Evolutionary conservation across 1,140 invertebrate genomes (phyloP).

Genomic region (Arctopsyche grandis): DNA sequence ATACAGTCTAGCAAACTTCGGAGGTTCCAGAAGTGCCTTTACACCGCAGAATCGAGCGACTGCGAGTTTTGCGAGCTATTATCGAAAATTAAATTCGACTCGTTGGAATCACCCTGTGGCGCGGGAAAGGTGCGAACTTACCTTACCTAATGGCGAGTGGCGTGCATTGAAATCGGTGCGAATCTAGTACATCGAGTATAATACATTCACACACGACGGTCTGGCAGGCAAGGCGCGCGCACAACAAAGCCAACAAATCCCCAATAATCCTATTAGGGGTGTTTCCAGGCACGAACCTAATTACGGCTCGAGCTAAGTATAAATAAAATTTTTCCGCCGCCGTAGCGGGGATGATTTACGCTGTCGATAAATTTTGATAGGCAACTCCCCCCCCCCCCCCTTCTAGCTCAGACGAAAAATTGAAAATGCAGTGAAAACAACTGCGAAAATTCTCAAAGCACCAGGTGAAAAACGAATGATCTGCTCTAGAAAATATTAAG

Average conservation of each 20-base stretch:
- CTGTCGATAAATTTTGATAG: constrained; percentile 1
- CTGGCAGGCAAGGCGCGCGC: neutral
- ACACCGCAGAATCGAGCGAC: no score
- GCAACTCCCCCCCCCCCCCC: neutral
- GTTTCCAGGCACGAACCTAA: constrained; percentile 26
- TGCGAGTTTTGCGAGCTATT: no score
- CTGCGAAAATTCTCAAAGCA: neutral
- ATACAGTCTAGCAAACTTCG: no score
- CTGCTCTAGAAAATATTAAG: no score
- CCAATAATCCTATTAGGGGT: constrained; percentile 26
- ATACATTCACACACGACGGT: neutral
- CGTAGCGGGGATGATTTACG: neutral
- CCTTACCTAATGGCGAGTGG: constrained; percentile 13
- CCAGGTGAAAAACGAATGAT: no score
- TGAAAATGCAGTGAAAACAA: neutral
- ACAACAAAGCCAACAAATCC: constrained; percentile 27
- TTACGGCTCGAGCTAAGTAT: neutral
- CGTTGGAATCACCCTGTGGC: neutral
- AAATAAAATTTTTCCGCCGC: constrained; percentile 28
- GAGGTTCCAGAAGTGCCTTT: no score
- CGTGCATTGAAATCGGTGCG: constrained; percentile 17
- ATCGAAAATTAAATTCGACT: neutral
- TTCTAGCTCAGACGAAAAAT: neutral
- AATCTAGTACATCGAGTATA: constrained; percentile 12
- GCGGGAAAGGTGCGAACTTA: neutral